Evolutionary conservation across 1,140 invertebrate genomes (phyloP).

Genomic region (Meloidogyne hapla): DNA sequence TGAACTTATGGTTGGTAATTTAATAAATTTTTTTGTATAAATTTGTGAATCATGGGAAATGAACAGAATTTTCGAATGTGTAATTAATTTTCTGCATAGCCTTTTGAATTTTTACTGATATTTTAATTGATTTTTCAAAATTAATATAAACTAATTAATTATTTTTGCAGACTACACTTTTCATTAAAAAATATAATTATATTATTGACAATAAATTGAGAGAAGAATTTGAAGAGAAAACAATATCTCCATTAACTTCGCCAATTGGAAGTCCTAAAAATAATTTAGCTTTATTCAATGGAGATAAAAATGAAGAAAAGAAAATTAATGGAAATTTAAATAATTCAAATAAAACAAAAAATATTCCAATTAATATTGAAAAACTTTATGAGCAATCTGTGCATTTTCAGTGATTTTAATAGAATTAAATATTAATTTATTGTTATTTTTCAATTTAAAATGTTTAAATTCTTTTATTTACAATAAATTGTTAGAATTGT

Average conservation of each 20-base stretch:
- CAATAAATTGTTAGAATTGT: no score
- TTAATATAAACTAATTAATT: no score
- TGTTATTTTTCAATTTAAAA: neutral
- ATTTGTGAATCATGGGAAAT: neutral
- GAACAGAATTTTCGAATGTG: no score
- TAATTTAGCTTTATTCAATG: neutral
- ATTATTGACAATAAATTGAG: neutral
- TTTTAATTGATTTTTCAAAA: no score
- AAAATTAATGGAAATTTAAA: neutral
- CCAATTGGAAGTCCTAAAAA: neutral
- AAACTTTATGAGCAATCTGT: neutral
- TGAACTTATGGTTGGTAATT: conserved; percentile 2
- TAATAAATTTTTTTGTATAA: neutral
- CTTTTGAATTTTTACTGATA: no score
- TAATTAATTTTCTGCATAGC: no score
- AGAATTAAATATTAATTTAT: no score
- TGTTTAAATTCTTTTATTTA: no score
- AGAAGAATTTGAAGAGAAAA: neutral
- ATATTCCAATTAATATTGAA: neutral
- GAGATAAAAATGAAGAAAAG: neutral
- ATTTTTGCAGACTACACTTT: neutral
- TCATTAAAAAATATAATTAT: conserved; percentile 1
- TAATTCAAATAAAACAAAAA: no score
- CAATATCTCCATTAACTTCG: neutral
- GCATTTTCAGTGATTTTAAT: neutral